Evolutionary conservation across 2,113 vertebrate genomes (phyloP), one percentile per base, ranked within the genome.

Genomic region (Coreoperca whiteheadi): DNA sequence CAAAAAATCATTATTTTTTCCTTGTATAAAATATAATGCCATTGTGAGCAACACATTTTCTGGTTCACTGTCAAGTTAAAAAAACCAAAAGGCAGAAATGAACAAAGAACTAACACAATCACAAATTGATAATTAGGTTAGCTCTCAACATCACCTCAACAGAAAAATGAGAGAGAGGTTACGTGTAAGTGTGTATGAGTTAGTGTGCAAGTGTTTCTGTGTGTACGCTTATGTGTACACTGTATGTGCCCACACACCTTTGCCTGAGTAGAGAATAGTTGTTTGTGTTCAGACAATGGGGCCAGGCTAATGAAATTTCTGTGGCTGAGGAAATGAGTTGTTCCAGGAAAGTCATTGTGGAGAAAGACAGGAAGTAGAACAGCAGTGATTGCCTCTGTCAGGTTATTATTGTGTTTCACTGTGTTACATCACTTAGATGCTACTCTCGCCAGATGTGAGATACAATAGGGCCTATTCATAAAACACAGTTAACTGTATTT

Each of bases 331-430:
- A 92, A 91, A 92, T 91, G 15, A 92, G 87, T 86, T 94, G 89
- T 92, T 90, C 88, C 78, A 92, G 78, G 85, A 89, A 88, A 87
- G 81, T 86, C 88, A 92, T 92, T 92, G 91, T 92, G 71, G 68
- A 85, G 84, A 83, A 82, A 90, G 90, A 90, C 89, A 90, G 91
- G 87, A 91, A 91, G 87, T 85, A 79, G 90, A 92, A 89, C 72
- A 89, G 88, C 86, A 82, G 87, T 88, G 85, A 94, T 92, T 91
- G 90, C 84, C 69, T 88, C 88, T 90, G 89, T 94, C 89, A 91
- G 84, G 87, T 92, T 93, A 90, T 92, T 92, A 89, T 90, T 89
- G 83, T 86, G 79, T 94, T 94, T 92, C 94, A 90, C 87, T 56
- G 82, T 79, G 85, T 94, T 94, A 91, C 93, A 94, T 94, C 94